These are phyloP conservation scores for Lepidurus apus DNA, from an alignment of 1,140 invertebrate species.

Conservation along the genomic window DNA sequence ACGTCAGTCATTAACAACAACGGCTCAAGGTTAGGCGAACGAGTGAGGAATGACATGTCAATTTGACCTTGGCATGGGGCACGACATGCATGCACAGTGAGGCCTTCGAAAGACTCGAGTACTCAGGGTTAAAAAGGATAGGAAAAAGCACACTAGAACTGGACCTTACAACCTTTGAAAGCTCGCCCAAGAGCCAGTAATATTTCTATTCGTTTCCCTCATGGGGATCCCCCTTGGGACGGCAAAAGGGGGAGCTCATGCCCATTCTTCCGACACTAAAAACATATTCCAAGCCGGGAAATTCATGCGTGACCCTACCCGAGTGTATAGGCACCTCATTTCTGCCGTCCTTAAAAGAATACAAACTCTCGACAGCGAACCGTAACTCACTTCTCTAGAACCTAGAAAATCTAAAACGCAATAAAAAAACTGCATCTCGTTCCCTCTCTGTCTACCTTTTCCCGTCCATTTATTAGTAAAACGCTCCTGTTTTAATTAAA, in stretches of 20 bases:
- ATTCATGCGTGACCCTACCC: neutral
- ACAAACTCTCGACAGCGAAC: neutral
- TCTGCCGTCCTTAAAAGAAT: neutral
- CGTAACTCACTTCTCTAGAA: neutral
- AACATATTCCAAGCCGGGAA: neutral
- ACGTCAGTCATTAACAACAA: neutral
- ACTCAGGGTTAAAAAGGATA: no score
- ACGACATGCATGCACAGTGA: no score
- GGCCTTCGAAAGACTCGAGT: no score
- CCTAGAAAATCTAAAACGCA: neutral
- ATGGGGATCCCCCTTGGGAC: neutral
- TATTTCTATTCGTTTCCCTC: slow-evolving; percentile 8
- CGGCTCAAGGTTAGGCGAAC: neutral
- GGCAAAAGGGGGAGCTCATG: neutral
- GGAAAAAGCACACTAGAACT: neutral
- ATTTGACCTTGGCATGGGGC: slow-evolving; percentile 1
- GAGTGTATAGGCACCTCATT: neutral
- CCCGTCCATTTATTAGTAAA: neutral
- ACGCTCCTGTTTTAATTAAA: neutral
- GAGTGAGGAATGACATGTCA: neutral
- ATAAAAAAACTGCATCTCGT: neutral
- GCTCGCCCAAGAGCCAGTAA: neutral
- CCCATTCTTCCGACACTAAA: slow-evolving; percentile 1
- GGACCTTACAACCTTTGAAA: neutral
- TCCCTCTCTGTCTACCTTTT: neutral